Evolutionary conservation across 2,113 vertebrate species (phyloP), one percentile per base, ranked within the genome.

Genomic region (Xyliphius kryptos): DNA sequence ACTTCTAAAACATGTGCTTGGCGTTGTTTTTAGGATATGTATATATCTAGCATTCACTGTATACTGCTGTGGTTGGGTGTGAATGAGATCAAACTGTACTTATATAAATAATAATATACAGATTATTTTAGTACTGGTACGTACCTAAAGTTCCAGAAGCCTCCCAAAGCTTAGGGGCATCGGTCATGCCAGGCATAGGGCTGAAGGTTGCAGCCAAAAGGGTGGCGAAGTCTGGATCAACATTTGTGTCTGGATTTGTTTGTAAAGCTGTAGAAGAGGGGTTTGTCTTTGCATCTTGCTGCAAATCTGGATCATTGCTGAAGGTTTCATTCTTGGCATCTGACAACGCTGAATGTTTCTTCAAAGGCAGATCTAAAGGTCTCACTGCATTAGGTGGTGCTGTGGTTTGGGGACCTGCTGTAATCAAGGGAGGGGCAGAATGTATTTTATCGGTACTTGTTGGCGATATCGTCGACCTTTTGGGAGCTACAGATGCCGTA

Each of bases 181-280:
- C 77, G 14, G 83, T 85, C 9, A 81, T 73, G 0, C 82, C 80
- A 2, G 83, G 83, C 84, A 89, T 88, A 3, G 81, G 87, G 3
- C 79, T 76, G 61, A 85, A 88, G 11, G 79, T 86, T 3, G 75
- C 84, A 3, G 79, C 67, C 36, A 86, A 16, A 7, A 88, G 68
- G 20, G 80, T 84, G 36, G 87, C 78, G 6, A 86, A 47, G 14
- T 66, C 55, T 14, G 76, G 13, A 2, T 62, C 48, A 10, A 73
- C 19, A 11, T 75, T 57, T 8, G 63, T 64, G 43, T 72, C 60
- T 62, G 61, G 48, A 0, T 56, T 21, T 1, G 72, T 3, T 32
- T 32, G 26, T 32, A 6, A 57, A 6, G 67, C 69, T 19, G 60
- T 37, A 1, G 51, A 9, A 26, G 72, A 63, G 0, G 55, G 43